Percentiles rank a stretch among this genome's conserved stretches.
Evolutionary conservation across 1,140 invertebrate species (phyloP).

Genomic region (Uloborus diversus): DNA sequence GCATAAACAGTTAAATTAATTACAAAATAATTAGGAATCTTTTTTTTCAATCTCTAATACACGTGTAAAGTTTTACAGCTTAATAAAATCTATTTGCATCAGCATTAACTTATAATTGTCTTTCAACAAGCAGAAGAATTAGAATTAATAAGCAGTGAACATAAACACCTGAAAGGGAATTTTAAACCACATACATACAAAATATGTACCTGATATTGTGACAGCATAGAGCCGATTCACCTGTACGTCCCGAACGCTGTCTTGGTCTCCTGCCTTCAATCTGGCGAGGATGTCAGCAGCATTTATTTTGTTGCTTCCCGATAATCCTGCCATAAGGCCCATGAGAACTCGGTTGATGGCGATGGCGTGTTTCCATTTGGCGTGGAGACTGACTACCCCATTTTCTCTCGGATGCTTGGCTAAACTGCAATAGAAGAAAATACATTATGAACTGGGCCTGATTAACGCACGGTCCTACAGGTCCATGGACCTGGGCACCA

Average conservation of each 20-base stretch:
- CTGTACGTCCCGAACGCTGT: background rate
- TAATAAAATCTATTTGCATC: no score
- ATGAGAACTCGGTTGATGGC: slow-evolving; percentile 23
- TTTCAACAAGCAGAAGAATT: no score
- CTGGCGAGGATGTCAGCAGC: background rate
- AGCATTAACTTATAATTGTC: no score
- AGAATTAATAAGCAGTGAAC: no score
- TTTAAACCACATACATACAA: background rate
- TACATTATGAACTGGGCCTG: no score
- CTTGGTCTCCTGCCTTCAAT: background rate
- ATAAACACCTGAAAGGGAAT: no score
- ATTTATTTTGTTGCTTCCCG: background rate
- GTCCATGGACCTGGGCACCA: no score
- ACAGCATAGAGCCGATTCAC: slow-evolving; percentile 6
- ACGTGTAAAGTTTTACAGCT: no score
- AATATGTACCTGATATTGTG: slow-evolving; percentile 22
- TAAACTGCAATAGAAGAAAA: slow-evolving; percentile 10
- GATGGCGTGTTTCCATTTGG: slow-evolving; percentile 19
- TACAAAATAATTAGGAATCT: no score
- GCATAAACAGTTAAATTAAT: no score
- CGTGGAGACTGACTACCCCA: slow-evolving; percentile 20
- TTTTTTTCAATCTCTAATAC: no score
- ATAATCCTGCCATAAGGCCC: slow-evolving; percentile 9
- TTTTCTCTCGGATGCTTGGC: slow-evolving; percentile 21
- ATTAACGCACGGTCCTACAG: no score